Evolutionary conservation across 2,797 vertebrate species (phyloP), one percentile per base, ranked within the genome.

Genomic region (Antrozous pallidus): DNA sequence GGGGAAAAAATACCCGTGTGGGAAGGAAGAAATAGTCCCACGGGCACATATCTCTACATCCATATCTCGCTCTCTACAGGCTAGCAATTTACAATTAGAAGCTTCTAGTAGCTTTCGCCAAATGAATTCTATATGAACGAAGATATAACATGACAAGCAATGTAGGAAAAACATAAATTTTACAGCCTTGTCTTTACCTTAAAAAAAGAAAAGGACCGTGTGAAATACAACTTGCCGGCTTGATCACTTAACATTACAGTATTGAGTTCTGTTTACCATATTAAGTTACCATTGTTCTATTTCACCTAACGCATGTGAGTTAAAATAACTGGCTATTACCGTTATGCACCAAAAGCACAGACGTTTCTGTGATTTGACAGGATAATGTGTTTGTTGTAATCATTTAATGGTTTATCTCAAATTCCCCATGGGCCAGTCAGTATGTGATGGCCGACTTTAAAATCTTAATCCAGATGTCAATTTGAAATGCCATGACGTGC

Each of bases 41-140:
- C 2, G 13, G 0, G 0, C 31, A 31, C 13, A 2, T 65, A 24
- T 36, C 22, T 89, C 14, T 47, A 77, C 38, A 92, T 13, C 12
- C 61, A 8, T n/a, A 33, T 87, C 84, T 81, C 10, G 56, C 83
- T 93, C 56, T 93, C 75, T 91, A 49, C 79, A 96, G 67, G 70
- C 18, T 22, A 38, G 7, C 40, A 6, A 73, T 75, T 58, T 79
- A 22, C 49, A 74, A 58, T 58, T 88, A 82, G 73, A 94, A 71
- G 1, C 24, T 88, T 77, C 47, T 67, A 58, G 17, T 82, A 42
- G 31, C 70, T 91, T 77, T 85, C n/a, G 61, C 33, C 36, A 88
- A 85, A 81, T 63, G 40, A 81, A 79, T 65, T 91, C 31, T 95
- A 33, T 49, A 5, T 58, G 31, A 45, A 45, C n/a, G 51, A 71